Conservation (phyloP, 1,140 invertebrate species). For the Solenopsis invicta region DNA sequence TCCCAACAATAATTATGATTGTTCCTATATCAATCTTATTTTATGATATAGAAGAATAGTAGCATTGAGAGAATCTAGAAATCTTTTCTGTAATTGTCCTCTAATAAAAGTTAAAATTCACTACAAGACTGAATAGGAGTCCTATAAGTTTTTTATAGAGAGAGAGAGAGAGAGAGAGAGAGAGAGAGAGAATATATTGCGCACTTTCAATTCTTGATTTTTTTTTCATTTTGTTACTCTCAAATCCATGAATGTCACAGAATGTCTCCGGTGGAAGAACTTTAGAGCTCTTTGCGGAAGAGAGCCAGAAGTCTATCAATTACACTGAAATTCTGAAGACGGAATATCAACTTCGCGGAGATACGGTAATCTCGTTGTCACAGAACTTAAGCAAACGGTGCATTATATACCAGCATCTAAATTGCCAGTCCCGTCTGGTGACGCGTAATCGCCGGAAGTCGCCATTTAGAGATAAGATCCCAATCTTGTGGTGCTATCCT, state of each 20-base stretch:
- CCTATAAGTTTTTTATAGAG: no score
- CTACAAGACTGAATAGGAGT: no score
- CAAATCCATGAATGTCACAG: background rate
- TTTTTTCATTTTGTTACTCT: background rate
- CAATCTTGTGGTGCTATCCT: slow-evolving; percentile 27
- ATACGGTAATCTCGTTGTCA: background rate
- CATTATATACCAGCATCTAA: slow-evolving; percentile 4
- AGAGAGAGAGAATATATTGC: background rate
- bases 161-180: no score
- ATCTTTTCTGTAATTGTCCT: no score
- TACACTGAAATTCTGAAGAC: slow-evolving; percentile 1
- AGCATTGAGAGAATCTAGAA: no score
- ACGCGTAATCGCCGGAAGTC: slow-evolving; percentile 30
- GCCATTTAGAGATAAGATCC: slow-evolving; percentile 42
- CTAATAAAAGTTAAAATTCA: no score
- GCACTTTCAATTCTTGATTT: background rate
- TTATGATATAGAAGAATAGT: no score
- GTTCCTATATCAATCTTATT: no score
- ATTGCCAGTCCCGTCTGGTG: slow-evolving; percentile 2
- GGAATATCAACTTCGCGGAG: slow-evolving; percentile 13
- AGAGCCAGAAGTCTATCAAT: background rate
- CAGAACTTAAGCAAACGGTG: slow-evolving; percentile 14
- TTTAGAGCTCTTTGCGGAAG: background rate
- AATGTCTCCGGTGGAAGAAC: background rate
- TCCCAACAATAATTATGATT: no score